phyloP scores from a whole-genome alignment of 2,113 vertebrate genomes.

The rabbit (Oryctolagus cuniculus) region DNA sequence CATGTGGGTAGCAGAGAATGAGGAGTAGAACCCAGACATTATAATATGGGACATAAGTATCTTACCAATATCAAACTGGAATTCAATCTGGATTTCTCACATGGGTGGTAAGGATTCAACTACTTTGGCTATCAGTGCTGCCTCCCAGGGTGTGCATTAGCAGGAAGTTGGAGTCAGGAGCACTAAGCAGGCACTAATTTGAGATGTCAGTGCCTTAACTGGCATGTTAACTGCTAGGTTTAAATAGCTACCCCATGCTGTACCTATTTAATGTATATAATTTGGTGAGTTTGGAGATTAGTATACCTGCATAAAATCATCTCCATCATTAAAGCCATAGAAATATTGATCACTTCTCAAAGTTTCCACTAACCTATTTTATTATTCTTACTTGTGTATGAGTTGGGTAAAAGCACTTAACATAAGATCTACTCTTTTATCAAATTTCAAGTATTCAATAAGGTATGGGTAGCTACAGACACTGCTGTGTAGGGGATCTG shows the following conservation, averaged over 20 bases:
- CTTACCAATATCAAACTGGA: too few relatives aligned
- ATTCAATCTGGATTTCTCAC: too few relatives aligned
- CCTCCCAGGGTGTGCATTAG: too few relatives aligned
- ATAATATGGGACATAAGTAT: too few relatives aligned
- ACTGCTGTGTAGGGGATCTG: background rate
- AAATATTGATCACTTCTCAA: background rate
- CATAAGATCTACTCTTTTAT: background rate
- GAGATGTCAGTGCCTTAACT: background rate
- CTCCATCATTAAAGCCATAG: background rate
- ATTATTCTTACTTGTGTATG: background rate
- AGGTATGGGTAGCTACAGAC: background rate
- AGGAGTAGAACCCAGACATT: too few relatives aligned
- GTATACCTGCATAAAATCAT: background rate
- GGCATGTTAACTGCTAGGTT: background rate
- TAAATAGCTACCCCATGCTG: too few relatives aligned
- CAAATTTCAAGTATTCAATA: background rate
- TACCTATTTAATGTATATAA: too few relatives aligned
- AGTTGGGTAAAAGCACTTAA: background rate
- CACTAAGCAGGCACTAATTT: too few relatives aligned
- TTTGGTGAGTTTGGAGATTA: background rate
- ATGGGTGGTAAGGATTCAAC: too few relatives aligned
- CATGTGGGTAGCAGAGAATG: too few relatives aligned
- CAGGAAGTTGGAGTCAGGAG: too few relatives aligned
- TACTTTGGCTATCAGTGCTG: too few relatives aligned
- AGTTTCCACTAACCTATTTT: background rate